A percentile compares a stretch with the other conserved stretches of the same genome.
Conservation (phyloP, 2,113 vertebrate genomes). For the Setophaga coronata region DNA sequence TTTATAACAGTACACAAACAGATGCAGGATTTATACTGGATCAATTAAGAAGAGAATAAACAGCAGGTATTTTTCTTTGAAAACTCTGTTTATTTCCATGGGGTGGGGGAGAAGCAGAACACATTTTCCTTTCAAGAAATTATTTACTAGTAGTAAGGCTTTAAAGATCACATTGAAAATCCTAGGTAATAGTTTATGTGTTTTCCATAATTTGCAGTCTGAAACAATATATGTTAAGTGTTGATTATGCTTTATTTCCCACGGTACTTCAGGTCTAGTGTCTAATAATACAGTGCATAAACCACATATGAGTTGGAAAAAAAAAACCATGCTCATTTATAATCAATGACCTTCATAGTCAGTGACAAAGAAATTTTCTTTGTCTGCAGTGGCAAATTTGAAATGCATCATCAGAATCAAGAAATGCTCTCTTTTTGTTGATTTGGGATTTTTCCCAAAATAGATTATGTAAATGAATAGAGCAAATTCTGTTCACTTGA, state of each 20-base stretch:
- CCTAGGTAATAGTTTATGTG: neutral
- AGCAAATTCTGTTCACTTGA: neutral
- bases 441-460: neutral
- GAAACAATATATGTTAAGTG: neutral
- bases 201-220: neutral
- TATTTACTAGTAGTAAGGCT: neutral
- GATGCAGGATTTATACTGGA: neutral
- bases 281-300: neutral
- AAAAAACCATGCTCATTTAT: neutral
- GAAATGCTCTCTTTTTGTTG: neutral
- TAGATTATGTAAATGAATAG: neutral
- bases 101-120: fast-evolving
- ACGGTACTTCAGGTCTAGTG: neutral
- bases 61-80: neutral
- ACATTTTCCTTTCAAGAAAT: neutral
- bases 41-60: neutral
- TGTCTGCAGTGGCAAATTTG: neutral
- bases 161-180: neutral
- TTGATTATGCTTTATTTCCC: neutral
- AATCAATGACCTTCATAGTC: neutral
- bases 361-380: neutral
- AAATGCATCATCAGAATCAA: neutral
- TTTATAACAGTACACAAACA: neutral
- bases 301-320: neutral
- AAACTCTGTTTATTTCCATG: neutral